Conservation (phyloP, 2,113 vertebrate species). For the Amblyopsis rosae region DNA sequence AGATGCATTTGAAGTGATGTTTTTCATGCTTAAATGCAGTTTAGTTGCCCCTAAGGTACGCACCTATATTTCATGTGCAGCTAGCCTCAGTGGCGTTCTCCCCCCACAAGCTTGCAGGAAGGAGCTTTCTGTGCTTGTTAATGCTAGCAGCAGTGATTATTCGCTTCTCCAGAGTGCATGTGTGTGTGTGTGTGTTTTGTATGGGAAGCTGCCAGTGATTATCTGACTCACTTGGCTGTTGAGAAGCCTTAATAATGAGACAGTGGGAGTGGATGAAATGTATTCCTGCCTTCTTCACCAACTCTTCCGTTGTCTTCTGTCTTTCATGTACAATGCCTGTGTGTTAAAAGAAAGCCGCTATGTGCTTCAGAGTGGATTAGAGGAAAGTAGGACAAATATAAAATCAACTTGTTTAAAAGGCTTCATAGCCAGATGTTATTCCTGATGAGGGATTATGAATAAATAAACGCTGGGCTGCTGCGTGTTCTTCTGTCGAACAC, state of each 20-base stretch:
- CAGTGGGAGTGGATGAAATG: conserved; percentile 37
- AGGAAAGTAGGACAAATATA: conserved; percentile 80
- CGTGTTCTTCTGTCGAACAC: conserved; percentile 39
- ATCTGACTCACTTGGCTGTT: conserved; percentile 35
- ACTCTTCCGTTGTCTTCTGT: conserved; percentile 12
- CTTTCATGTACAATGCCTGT: conserved; percentile 37
- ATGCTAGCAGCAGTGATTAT: conserved; percentile 43
- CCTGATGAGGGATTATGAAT: conserved; percentile 71
- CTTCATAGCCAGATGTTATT: conserved; percentile 76
- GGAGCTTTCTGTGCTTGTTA: conserved; percentile 14
- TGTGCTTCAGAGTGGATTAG: conserved; percentile 67
- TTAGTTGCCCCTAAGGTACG: conserved; percentile 12
- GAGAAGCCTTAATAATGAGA: conserved; percentile 52
- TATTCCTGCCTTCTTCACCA: conserved; percentile 33
- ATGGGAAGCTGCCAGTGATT: conserved; percentile 35
- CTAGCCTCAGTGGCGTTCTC: background rate
- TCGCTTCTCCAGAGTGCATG: conserved; percentile 4
- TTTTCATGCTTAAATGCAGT: conserved; percentile 24
- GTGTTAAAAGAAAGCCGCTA: conserved; percentile 43
- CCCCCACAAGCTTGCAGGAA: conserved; percentile 9
- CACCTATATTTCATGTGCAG: conserved; percentile 12
- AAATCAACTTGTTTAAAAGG: conserved; percentile 74
- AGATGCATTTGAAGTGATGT: conserved; percentile 19
- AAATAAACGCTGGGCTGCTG: conserved; percentile 55
- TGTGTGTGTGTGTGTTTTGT: conserved; percentile 7